Percentiles rank a stretch among this genome's conserved stretches.
These are phyloP conservation scores for Volucella inanis DNA, from an alignment of 2,888 invertebrate species.

Conservation along the genomic window DNA sequence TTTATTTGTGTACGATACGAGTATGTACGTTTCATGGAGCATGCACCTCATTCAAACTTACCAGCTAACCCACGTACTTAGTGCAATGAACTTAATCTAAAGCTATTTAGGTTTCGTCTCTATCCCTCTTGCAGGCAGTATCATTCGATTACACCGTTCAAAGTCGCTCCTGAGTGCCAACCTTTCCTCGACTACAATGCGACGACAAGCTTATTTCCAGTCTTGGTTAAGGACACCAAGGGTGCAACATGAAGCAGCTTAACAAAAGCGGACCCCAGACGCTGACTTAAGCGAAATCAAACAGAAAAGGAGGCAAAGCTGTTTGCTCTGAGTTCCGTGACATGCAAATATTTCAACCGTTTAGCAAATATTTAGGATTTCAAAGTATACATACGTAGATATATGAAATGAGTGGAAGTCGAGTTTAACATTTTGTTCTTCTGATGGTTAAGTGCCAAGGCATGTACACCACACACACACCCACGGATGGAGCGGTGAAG, in stretches of 20 bases:
- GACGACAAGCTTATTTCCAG: constrained; percentile 36
- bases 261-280: constrained; percentile 39
- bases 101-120: constrained; percentile 26
- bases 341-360: constrained; percentile 68
- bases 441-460: constrained; percentile 7
- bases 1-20: neutral
- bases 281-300: constrained; percentile 42
- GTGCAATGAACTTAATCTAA: constrained; percentile 71
- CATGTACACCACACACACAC: neutral
- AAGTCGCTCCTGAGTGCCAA: constrained; percentile 48
- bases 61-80: constrained; percentile 11
- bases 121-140: constrained; percentile 22
- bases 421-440: constrained; percentile 59
- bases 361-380: constrained; percentile 57
- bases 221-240: constrained; percentile 42
- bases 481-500: neutral
- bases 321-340: constrained; percentile 62
- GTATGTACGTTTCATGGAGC: constrained; percentile 1
- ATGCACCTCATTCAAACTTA: constrained; percentile 23
- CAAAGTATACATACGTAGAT: constrained; percentile 47
- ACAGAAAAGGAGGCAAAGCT: constrained; percentile 56
- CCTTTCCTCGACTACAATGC: constrained; percentile 53
- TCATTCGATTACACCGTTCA: constrained; percentile 62
- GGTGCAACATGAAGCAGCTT: constrained; percentile 32
- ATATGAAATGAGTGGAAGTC: constrained; percentile 46